These are phyloP conservation scores for Eublepharis macularius DNA, from an alignment of 2,113 vertebrate genomes.

Conservation along the genomic window DNA sequence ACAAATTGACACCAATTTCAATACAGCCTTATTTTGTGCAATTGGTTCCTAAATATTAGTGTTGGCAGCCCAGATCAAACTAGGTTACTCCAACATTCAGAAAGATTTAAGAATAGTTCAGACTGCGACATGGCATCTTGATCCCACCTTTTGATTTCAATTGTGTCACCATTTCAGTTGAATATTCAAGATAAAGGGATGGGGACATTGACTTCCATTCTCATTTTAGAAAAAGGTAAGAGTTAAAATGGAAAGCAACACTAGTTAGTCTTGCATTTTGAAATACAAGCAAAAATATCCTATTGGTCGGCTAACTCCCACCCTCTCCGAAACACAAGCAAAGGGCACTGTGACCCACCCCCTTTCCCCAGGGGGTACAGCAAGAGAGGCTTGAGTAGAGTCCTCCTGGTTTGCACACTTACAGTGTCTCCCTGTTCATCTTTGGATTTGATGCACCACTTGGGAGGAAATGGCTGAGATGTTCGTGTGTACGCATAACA, in stretches of 20 bases:
- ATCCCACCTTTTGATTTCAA: background rate
- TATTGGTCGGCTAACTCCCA: background rate
- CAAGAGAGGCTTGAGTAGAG: background rate
- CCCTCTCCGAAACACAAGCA: no score
- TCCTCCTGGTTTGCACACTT: background rate
- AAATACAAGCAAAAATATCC: background rate
- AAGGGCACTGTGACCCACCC: background rate
- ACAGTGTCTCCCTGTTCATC: background rate
- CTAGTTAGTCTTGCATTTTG: background rate
- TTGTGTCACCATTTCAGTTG: background rate
- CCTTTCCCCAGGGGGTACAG: no score
- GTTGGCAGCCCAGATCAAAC: no score
- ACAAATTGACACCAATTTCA: background rate
- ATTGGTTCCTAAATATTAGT: background rate
- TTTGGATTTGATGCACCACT: background rate
- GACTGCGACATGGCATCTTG: background rate
- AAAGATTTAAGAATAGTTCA: background rate
- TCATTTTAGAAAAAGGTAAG: background rate
- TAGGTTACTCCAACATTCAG: background rate
- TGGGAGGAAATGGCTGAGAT: background rate
- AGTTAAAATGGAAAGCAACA: background rate
- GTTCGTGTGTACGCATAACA: background rate
- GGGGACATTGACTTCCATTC: background rate
- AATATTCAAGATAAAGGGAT: background rate
- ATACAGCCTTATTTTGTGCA: background rate